A percentile compares a stretch with the other conserved stretches of the same genome.
phyloP scores from a whole-genome alignment of 2,797 vertebrate genomes.

The Passerculus sandwichensis region DNA sequence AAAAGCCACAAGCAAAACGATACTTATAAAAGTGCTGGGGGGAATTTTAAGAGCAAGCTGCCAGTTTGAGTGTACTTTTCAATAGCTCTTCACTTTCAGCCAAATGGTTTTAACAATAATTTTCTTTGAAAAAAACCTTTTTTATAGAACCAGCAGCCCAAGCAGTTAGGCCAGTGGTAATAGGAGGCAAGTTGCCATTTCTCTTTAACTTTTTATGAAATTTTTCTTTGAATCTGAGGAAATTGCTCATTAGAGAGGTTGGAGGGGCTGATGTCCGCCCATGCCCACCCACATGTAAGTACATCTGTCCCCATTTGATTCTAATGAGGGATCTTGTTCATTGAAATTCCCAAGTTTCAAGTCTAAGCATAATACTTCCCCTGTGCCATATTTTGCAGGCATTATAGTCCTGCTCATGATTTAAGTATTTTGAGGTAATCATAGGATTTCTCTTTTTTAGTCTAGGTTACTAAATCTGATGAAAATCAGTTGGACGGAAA shows the following conservation, averaged over 20 bases:
- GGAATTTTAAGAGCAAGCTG: conserved; percentile 67
- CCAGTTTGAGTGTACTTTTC: conserved; percentile 46
- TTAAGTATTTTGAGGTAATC: not conserved
- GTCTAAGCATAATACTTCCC: not conserved
- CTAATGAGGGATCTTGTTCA: conserved; percentile 11
- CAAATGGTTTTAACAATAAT: conserved; percentile 63
- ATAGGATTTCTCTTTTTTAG: not conserved
- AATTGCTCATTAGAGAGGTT: conserved; percentile 58
- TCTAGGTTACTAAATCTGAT: not conserved
- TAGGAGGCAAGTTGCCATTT: conserved; percentile 46
- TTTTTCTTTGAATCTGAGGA: conserved; percentile 62
- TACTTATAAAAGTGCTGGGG: conserved; percentile 57
- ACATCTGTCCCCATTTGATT: conserved; percentile 39
- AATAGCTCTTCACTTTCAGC: conserved; percentile 53
- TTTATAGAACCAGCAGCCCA: conserved; percentile 53
- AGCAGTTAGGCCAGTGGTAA: conserved; percentile 27
- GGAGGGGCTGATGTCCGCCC: conserved; percentile 8
- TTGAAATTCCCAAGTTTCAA: not conserved
- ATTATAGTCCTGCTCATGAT: not conserved
- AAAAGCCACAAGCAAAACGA: conserved; percentile 66
- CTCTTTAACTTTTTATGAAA: conserved; percentile 63
- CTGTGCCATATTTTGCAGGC: not conserved
- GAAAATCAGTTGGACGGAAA: not conserved
- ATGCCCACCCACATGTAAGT: not conserved
- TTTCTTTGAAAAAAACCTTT: conserved; percentile 39